A percentile compares a stretch with the other conserved stretches of the same genome.
phyloP scores from a whole-genome alignment of 2,888 invertebrate genomes.

The Altica lythri region DNA sequence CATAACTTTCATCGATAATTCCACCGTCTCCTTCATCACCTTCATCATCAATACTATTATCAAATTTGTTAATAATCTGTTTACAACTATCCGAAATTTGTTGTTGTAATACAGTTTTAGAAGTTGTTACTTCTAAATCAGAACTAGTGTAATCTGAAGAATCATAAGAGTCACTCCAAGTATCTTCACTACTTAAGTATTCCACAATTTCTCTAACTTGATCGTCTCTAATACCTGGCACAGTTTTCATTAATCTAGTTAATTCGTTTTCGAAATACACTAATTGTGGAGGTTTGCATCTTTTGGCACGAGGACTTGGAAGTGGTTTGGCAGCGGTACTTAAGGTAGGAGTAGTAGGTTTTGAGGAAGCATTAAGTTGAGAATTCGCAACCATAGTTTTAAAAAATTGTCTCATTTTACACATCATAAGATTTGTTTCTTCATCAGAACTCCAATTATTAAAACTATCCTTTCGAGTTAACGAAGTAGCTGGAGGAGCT shows the following conservation, averaged over 20 bases:
- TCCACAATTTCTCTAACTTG: slow-evolving; percentile 91
- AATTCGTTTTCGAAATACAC: slow-evolving; percentile 89
- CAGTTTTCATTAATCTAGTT: slow-evolving; percentile 89
- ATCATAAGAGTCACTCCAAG: slow-evolving; percentile 93
- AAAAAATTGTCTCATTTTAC: slow-evolving; percentile 90
- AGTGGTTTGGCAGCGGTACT: slow-evolving; percentile 57
- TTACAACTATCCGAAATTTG: slow-evolving; percentile 88
- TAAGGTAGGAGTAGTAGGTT: slow-evolving; percentile 60
- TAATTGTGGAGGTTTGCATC: slow-evolving; percentile 81
- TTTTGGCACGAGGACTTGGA: slow-evolving; percentile 65
- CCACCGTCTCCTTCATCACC: slow-evolving; percentile 61
- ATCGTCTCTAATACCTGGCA: slow-evolving; percentile 87
- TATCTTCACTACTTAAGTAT: slow-evolving; percentile 89
- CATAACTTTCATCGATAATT: slow-evolving; percentile 58
- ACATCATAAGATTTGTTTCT: slow-evolving; percentile 94
- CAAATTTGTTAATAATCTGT: slow-evolving; percentile 86
- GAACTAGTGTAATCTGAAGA: slow-evolving; percentile 91
- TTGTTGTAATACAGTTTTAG: slow-evolving; percentile 74
- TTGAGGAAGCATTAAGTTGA: slow-evolving; percentile 56
- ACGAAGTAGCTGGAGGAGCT: slow-evolving; percentile 62
- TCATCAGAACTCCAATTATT: slow-evolving; percentile 95
- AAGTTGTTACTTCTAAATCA: slow-evolving; percentile 75
- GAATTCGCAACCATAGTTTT: slow-evolving; percentile 83
- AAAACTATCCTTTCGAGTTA: slow-evolving; percentile 86
- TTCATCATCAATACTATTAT: slow-evolving; percentile 64